Evolutionary conservation across 2,888 invertebrate species (phyloP), one percentile per base, ranked within the genome.

Genomic region (Drosophila pseudotakahashii): DNA sequence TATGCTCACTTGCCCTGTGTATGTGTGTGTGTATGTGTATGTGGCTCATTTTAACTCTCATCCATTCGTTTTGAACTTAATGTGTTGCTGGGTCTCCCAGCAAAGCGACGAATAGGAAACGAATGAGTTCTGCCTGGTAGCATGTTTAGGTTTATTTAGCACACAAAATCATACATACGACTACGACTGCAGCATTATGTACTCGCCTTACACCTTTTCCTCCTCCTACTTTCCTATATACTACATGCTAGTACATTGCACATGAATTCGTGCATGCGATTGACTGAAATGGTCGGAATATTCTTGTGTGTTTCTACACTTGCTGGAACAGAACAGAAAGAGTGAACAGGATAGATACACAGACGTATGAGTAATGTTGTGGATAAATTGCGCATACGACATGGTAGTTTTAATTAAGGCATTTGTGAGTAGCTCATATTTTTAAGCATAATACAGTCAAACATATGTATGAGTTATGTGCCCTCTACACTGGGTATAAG

Each of bases 101-200:
- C 72, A 72, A 79, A 81, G 78, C 88, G 85, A 88, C 82, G 82
- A 83, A 83, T 83, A 88, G 77, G 88, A 88, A 83, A 81, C 82
- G 82, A 88, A 88, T 83, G 85, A 88, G 85, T 88, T 85, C 82
- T 78, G 76, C 79, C 78, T 85, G 78, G 74, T 73, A 76, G 69
- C 77, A 71, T 84, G 88, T 88, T 84, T 84, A 88, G 88, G 86
- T 88, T 86, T 84, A 84, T 86, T 84, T 83, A 78, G 85, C 76
- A 73, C 52, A 75, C 75, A 60, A 54, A 76, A 74, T 78, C 64
- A 67, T 61, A 75, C 61, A 75, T 70, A 69, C 48, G 67, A 26
- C 13, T 37, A 69, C 48, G 67, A 26, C 13, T 37, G 47, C 39
- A 39, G 32, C 47, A 16, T 39, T 66, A 67, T 66, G 39, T 66